A percentile compares a stretch with the other conserved stretches of the same genome.
phyloP scores from a whole-genome alignment of 1,140 invertebrate species.

The Diorhabda sublineata region DNA sequence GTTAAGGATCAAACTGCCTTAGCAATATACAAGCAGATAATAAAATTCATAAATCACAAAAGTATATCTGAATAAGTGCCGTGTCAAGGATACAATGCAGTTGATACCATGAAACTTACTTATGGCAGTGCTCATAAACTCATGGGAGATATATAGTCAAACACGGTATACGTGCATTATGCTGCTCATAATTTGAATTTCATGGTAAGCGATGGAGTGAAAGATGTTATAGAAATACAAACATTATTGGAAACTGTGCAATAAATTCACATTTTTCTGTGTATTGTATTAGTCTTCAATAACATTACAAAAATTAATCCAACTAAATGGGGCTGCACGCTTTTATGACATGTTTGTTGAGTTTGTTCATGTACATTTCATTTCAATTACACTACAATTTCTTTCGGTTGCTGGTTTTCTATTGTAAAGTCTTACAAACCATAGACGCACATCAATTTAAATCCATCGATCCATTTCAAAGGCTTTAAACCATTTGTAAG shows the following conservation, averaged over 20 bases:
- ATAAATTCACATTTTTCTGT: conserved; percentile 36
- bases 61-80: background rate
- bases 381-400: background rate
- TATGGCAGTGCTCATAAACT: conserved; percentile 12
- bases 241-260: conserved; percentile 26
- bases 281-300: background rate
- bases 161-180: conserved; percentile 30
- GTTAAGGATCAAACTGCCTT: too few species aligned
- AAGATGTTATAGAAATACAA: conserved; percentile 29
- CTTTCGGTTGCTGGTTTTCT: background rate
- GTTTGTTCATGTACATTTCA: background rate
- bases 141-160: conserved; percentile 15
- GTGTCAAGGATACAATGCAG: background rate
- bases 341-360: background rate
- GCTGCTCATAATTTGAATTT: conserved; percentile 42
- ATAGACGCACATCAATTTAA: background rate
- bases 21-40: background rate
- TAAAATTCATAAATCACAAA: background rate
- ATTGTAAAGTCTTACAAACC: background rate
- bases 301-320: conserved; percentile 1
- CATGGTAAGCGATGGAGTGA: conserved; percentile 38
- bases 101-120: background rate
- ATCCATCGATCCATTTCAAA: too few species aligned
- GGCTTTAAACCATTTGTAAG: too few species aligned
- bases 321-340: background rate